phyloP scores from a whole-genome alignment of 1,140 invertebrate genomes.

The Vollenhovia emeryi region DNA sequence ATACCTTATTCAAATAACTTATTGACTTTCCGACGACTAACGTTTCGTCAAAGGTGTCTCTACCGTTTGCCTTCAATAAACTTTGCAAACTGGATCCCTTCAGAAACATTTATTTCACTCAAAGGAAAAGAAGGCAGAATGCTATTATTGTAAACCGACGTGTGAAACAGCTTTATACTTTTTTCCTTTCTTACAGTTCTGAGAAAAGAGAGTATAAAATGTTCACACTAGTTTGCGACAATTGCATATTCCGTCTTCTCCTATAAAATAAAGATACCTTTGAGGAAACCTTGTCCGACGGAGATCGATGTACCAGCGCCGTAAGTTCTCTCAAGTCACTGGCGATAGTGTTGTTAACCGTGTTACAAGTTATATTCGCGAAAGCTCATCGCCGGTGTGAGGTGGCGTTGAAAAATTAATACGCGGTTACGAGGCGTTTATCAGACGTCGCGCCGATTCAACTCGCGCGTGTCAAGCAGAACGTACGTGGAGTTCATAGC shows the following conservation, averaged over 20 bases:
- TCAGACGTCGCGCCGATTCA: background rate
- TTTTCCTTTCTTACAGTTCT: background rate
- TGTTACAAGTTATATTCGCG: conserved; percentile 2
- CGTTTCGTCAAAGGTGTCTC: background rate
- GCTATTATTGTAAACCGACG: background rate
- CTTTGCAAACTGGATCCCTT: background rate
- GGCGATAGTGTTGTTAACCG: background rate
- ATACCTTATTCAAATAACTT: background rate
- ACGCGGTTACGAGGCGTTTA: conserved; percentile 17
- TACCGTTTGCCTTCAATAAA: background rate
- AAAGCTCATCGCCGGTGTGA: background rate
- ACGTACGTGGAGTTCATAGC: background rate
- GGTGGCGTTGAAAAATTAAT: conserved; percentile 32
- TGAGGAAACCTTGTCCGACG: background rate
- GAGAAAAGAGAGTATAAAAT: background rate
- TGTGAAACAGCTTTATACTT: background rate
- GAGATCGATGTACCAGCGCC: background rate
- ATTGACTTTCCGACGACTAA: background rate
- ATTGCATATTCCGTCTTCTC: background rate
- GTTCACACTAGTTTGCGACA: background rate
- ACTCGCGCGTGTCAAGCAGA: background rate
- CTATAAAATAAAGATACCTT: background rate
- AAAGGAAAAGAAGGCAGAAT: background rate
- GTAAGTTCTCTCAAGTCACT: background rate
- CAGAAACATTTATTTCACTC: background rate